Evolutionary conservation across 2,797 vertebrate genomes (phyloP), one percentile per base, ranked within the genome.

Genomic region (Melanotaenia nigrans): DNA sequence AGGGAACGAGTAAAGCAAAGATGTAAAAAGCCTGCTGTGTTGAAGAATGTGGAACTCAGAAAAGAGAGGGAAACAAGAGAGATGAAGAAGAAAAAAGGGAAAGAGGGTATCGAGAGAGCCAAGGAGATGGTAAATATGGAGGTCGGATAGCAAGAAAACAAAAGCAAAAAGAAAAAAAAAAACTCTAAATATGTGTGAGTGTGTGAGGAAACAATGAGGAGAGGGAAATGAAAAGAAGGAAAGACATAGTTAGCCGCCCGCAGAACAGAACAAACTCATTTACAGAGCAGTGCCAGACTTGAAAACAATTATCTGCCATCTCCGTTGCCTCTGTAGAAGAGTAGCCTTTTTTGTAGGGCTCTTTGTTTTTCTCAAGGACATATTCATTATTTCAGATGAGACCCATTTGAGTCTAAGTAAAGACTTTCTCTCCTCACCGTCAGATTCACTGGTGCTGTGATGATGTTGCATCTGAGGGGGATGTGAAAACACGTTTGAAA

Each of bases 361-460:
- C 91, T 95, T 94, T 94, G 92, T 95, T 94, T 94, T 93, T 91
- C 92, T 95, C 95, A 95, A 95, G 95, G 94, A 95, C 95, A 92
- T 93, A 93, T 94, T 94, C 94, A 95, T 95, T 94, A 95, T 95
- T 93, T 93, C 90, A 94, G 92, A 95, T 93, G 90, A 94, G 92
- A 92, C 92, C 89, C 92, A 94, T 95, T 94, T 94, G 90, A 86
- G 92, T 89, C 85, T 83, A 92, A 93, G 94, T 92, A 94, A 94
- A 94, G 91, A 87, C 72, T 86, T 85, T 85, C 90, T 92, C 90
- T 91, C 87, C 85, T 86, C 82, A 86, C 90, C 78, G 85, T 92
- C 82, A 89, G 90, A 86, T 90, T 89, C 89, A 64, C 90, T 87
- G 88, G 86, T 87, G 84, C 90, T 94, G 89, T 94, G 92, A 95